Evolutionary conservation across 2,888 invertebrate genomes (phyloP), one percentile per base, ranked within the genome.

Genomic region (Yponomeuta evonymella): DNA sequence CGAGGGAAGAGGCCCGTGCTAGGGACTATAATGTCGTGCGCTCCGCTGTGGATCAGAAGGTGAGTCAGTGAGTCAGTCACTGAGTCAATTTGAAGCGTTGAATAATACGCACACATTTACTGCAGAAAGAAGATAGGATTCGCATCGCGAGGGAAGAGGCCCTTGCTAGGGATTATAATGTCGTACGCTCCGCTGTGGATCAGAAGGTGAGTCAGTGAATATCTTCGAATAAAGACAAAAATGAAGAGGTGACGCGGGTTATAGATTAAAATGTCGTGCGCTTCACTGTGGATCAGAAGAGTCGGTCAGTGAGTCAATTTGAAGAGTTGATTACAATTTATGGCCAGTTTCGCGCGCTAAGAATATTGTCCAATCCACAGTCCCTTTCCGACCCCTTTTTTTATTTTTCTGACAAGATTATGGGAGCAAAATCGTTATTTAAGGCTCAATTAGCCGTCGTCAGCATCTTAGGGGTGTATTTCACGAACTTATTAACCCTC

Each of bases 61-160:
- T 89, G 51, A 58, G 51, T 58, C 51, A 58, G 51, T 58, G 1
- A 15, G 51, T 58, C 1, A 15, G 51, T 58, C 51, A 58, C 15
- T 15, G 15, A 58, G 51, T 15, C 12, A 33, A 33, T 33, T 2
- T 33, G 33, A 33, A 33, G 33, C 2, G 33, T 33, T 89, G 23
- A 23, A 23, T 23, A 23, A 23, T 23, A 23, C 23, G 23, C 4
- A 95, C 93, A 30, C 94, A 95, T 74, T 94, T 95, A 0, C 90
- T 95, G 0, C 93, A 95, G 78, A 92, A 91, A 63, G 93, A 93
- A 63, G 93, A 95, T 71, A 82, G 83, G 72, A 73, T 75, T 0
- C 79, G 88, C 15, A 89, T 92, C 2, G 86, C 88, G 0, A 78
- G 75, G 6, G 89, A 90, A 30, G 89, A 89, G 73, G 74, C 85